Conservation (phyloP, 2,888 invertebrate genomes). For the Ophion slaviceki region DNA sequence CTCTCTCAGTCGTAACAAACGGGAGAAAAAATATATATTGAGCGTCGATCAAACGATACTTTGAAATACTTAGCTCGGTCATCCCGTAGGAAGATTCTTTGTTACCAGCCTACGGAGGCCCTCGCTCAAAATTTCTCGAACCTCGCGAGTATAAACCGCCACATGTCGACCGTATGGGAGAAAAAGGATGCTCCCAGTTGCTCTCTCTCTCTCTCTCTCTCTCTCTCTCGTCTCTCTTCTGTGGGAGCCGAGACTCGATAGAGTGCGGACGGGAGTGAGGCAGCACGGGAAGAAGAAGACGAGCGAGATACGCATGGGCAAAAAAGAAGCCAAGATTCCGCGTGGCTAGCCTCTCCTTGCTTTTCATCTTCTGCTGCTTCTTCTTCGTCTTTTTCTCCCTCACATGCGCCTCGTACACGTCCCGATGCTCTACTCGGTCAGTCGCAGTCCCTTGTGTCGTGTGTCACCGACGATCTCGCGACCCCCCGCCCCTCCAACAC, state of each 20-base stretch:
- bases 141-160: constrained; percentile 74
- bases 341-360: constrained; percentile 75
- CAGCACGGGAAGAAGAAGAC: constrained; percentile 57
- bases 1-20: neutral
- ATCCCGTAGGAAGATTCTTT: constrained; percentile 3
- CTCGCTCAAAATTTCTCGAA: constrained; percentile 60
- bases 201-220: constrained; percentile 18
- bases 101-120: constrained; percentile 16
- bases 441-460: neutral
- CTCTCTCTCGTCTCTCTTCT: neutral
- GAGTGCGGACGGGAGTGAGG: constrained; percentile 12
- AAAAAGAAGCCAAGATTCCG: constrained; percentile 74
- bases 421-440: neutral
- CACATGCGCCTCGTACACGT: neutral
- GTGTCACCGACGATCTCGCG: neutral
- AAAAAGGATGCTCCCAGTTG: constrained; percentile 64
- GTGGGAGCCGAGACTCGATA: neutral
- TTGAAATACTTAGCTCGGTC: neutral
- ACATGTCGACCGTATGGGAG: constrained; percentile 78
- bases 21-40: neutral
- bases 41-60: constrained; percentile 11
- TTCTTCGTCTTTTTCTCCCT: constrained; percentile 20
- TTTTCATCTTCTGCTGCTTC: constrained; percentile 49
- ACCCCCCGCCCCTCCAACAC: neutral
- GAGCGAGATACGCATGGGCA: constrained; percentile 45